These are phyloP conservation scores for Gymnocephalus cernua DNA, from an alignment of 2,113 vertebrate genomes.

Conservation along the genomic window DNA sequence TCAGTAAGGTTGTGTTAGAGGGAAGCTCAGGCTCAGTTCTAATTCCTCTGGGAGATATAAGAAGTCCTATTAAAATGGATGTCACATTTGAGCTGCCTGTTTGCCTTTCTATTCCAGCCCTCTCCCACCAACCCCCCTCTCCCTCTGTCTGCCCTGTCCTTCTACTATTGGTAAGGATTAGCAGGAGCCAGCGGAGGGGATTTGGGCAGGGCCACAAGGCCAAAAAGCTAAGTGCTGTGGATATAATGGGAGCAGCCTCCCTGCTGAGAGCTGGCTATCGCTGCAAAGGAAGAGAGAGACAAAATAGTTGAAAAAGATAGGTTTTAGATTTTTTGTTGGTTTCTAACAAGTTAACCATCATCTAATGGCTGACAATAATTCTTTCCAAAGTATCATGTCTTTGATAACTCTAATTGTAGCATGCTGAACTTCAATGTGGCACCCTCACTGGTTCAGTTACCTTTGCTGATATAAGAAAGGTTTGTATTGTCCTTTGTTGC, in stretches of 20 bases:
- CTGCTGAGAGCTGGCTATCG: conserved; percentile 63
- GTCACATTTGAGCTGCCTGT: conserved; percentile 68
- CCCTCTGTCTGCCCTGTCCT: conserved; percentile 61
- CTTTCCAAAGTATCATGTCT: not conserved
- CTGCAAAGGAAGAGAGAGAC: conserved; percentile 28
- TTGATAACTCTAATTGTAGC: not conserved
- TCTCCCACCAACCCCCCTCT: conserved; percentile 35
- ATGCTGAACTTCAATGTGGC: not conserved
- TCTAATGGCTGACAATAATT: not conserved
- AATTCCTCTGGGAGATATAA: conserved; percentile 60
- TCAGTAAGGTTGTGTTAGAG: conserved; percentile 32
- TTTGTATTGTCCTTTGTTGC: conserved; percentile 2
- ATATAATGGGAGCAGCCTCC: conserved; percentile 73
- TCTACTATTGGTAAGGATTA: conserved; percentile 73
- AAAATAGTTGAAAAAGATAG: conserved; percentile 17
- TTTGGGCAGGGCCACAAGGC: conserved; percentile 75
- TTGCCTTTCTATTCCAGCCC: conserved; percentile 69
- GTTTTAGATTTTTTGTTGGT: conserved; percentile 11
- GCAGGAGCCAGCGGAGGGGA: conserved; percentile 69
- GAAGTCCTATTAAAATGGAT: conserved; percentile 64
- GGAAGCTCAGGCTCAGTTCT: conserved; percentile 46
- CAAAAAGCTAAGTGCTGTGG: conserved; percentile 79
- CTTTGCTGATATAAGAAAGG: not conserved
- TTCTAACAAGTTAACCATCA: not conserved
- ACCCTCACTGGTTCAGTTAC: not conserved